A percentile compares a stretch with the other conserved stretches of the same genome.
Conservation (phyloP, 2,888 invertebrate species). For the Aleiodes leptofemur region DNA sequence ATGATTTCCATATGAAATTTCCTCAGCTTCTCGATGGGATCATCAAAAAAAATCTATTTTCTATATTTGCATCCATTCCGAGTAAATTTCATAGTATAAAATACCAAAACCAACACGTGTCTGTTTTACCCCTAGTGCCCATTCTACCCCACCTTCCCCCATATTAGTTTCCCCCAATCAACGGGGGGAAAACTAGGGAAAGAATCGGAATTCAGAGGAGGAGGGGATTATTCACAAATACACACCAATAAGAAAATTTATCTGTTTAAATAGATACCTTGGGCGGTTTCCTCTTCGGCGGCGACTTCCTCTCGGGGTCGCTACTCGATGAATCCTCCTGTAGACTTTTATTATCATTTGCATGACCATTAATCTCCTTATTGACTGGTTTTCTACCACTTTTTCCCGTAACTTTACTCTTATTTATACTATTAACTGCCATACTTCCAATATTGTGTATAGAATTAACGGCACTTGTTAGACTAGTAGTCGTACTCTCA, state of each 20-base stretch:
- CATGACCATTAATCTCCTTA: constrained; percentile 77
- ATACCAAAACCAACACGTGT: no score
- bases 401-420: constrained; percentile 76
- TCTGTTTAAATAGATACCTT: constrained; percentile 74
- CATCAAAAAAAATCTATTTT: no score
- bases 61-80: no score
- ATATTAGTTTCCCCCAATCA: neutral
- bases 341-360: constrained; percentile 74
- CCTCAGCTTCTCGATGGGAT: no score
- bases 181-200: constrained; percentile 4
- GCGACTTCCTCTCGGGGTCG: constrained; percentile 79
- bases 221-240: neutral
- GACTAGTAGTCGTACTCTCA: constrained; percentile 68
- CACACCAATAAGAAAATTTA: constrained; percentile 44
- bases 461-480: constrained; percentile 77
- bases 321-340: constrained; percentile 83
- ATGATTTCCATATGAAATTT: no score
- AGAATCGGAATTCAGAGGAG: constrained; percentile 23
- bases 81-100: no score
- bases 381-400: constrained; percentile 74
- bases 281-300: constrained; percentile 82
- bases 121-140: no score
- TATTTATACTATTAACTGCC: constrained; percentile 81
- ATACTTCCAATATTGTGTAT: constrained; percentile 80
- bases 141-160: no score